A percentile compares a stretch with the other conserved stretches of the same genome.
These are phyloP conservation scores for Ferdinandea cuprea DNA, from an alignment of 2,888 invertebrate species.

Conservation along the genomic window DNA sequence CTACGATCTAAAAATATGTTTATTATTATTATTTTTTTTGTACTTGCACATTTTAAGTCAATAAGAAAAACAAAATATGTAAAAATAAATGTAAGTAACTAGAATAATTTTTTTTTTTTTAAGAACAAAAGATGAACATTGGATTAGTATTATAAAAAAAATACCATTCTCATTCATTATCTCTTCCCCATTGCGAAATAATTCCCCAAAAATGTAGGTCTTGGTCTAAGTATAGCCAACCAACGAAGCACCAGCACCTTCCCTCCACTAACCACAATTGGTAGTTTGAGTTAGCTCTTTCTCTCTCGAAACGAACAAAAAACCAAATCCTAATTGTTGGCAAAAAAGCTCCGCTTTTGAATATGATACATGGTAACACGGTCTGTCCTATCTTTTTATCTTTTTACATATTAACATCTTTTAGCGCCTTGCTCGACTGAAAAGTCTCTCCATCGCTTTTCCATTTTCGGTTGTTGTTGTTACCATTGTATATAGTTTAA, in stretches of 20 bases:
- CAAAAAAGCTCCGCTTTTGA: not conserved
- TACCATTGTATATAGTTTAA: conserved; percentile 19
- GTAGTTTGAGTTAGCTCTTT: conserved; percentile 6
- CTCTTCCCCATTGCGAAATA: conserved; percentile 10
- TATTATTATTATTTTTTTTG: no score
- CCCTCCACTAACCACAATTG: not conserved
- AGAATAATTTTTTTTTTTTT: conserved; percentile 17
- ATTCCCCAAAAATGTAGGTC: conserved; percentile 8
- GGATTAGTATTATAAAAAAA: conserved; percentile 25
- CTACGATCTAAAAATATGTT: no score
- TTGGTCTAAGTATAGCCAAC: not conserved
- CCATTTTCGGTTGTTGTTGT: conserved; percentile 36
- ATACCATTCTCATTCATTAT: conserved; percentile 37
- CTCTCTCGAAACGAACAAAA: conserved; percentile 29
- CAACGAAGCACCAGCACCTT: not conserved
- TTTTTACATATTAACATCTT: conserved; percentile 41
- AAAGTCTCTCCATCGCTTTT: conserved; percentile 19
- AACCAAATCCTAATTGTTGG: conserved; percentile 30
- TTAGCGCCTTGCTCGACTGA: conserved; percentile 17
- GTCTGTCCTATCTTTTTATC: conserved; percentile 48
- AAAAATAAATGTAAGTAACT: conserved; percentile 3
- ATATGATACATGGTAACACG: conserved; percentile 33
- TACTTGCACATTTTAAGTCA: conserved; percentile 38
- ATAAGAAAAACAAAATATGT: conserved; percentile 21
- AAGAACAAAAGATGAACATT: conserved; percentile 60